These are phyloP conservation scores for Euborellia annulipes DNA, from an alignment of 1,140 invertebrate species.

Conservation along the genomic window DNA sequence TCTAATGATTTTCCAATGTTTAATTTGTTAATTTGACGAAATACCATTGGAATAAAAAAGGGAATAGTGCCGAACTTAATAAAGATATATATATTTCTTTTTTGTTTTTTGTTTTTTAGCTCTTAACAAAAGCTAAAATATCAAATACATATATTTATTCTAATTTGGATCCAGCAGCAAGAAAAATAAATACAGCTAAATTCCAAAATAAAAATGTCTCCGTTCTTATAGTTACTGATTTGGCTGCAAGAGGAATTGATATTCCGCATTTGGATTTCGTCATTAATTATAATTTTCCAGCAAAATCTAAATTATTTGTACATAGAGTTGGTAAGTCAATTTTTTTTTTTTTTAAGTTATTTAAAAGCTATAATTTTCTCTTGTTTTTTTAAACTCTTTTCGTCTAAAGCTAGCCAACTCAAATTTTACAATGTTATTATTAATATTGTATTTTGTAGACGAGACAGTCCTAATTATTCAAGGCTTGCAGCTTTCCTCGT, in stretches of 20 bases:
- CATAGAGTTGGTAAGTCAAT: conserved; percentile 82
- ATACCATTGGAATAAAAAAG: no score
- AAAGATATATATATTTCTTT: conserved; percentile 7
- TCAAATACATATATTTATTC: conserved; percentile 86
- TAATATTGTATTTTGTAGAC: no score
- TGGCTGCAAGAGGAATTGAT: conserved; percentile 93
- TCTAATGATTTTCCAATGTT: no score
- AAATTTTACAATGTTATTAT: no score
- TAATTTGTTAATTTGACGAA: no score
- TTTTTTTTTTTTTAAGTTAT: background rate
- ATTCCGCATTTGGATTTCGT: conserved; percentile 93
- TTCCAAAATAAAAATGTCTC: conserved; percentile 66
- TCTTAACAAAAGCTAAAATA: conserved; percentile 65
- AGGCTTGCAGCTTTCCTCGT: no score
- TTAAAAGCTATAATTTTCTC: no score
- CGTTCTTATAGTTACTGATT: conserved; percentile 87
- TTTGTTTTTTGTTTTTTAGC: conserved; percentile 34
- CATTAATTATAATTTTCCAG: conserved; percentile 95
- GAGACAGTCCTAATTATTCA: no score
- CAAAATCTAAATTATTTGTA: conserved; percentile 92
- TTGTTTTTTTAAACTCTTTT: no score
- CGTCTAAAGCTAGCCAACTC: no score
- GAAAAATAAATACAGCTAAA: conserved; percentile 89
- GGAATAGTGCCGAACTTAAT: no score
- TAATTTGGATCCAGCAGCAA: conserved; percentile 81